phyloP scores from a whole-genome alignment of 1,140 invertebrate genomes.

The Penaeus vannamei region DNA sequence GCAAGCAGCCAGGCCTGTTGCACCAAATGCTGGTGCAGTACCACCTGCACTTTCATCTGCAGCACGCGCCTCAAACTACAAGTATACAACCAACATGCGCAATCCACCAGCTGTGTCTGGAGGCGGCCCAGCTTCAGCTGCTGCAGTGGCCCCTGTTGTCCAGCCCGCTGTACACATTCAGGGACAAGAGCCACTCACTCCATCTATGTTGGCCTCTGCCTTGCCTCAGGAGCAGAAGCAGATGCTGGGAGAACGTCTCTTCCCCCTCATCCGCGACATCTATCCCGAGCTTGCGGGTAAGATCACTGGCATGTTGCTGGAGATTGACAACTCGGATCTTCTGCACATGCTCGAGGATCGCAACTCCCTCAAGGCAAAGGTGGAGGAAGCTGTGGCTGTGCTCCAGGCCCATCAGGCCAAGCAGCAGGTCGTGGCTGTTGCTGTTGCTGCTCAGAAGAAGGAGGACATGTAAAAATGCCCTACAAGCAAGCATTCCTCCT shows the following conservation, averaged over 20 bases:
- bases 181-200: slow-evolving; percentile 95
- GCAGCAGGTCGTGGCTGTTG: slow-evolving; percentile 74
- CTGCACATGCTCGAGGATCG: slow-evolving; percentile 98
- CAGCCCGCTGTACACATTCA: slow-evolving; percentile 79
- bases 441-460: slow-evolving; percentile 65
- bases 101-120: slow-evolving; percentile 71
- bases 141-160: slow-evolving; percentile 76
- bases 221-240: slow-evolving; percentile 97
- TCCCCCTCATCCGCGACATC: slow-evolving; percentile 96
- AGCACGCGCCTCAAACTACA: slow-evolving; percentile 79
- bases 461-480: slow-evolving; percentile 55
- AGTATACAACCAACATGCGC: slow-evolving; percentile 80
- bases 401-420: slow-evolving; percentile 97
- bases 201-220: slow-evolving; percentile 95
- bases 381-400: slow-evolving; percentile 96
- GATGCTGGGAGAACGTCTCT: slow-evolving; percentile 97
- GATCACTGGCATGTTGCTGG: slow-evolving; percentile 99
- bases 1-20: slow-evolving; percentile 63
- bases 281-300: slow-evolving; percentile 95
- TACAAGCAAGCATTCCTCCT: slow-evolving; percentile 10
- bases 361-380: slow-evolving; percentile 95
- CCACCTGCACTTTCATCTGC: slow-evolving; percentile 66
- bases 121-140: slow-evolving; percentile 67
- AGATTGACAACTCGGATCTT: slow-evolving; percentile 99
- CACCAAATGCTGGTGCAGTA: slow-evolving; percentile 64